phyloP scores from a whole-genome alignment of 2,888 invertebrate genomes.

The Pristionchus fissidentatus region DNA sequence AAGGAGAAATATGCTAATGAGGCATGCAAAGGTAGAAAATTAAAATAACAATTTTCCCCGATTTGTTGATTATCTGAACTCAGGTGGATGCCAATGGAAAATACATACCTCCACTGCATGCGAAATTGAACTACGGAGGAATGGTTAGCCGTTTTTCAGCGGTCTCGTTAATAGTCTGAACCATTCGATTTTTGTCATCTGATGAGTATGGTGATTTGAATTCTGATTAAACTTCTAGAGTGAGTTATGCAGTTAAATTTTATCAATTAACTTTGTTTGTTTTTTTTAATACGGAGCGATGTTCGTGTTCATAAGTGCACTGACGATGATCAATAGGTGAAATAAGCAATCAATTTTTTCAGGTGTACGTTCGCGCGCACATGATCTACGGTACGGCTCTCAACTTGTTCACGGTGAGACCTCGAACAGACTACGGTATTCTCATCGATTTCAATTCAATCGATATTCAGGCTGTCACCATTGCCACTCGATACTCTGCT shows the following conservation, averaged over 20 bases:
- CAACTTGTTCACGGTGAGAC: neutral
- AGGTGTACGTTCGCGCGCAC: neutral
- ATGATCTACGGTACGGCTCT: neutral
- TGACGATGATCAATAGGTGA: neutral
- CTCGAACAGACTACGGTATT: too few species aligned
- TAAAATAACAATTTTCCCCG: too few species aligned
- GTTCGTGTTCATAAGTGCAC: too few species aligned
- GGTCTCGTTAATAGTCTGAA: neutral
- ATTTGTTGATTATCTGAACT: neutral
- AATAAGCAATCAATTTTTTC: neutral
- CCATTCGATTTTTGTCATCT: too few species aligned
- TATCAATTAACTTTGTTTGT: too few species aligned
- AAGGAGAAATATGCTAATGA: slow-evolving; percentile 91
- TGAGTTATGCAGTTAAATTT: too few species aligned
- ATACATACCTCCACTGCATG: slow-evolving; percentile 86
- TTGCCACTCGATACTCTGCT: slow-evolving; percentile 91
- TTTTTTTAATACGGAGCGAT: too few species aligned
- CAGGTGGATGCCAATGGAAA: slow-evolving; percentile 82
- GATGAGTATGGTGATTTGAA: too few species aligned
- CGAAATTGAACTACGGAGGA: slow-evolving; percentile 89
- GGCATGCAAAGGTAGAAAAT: slow-evolving; percentile 86
- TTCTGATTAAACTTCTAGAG: too few species aligned
- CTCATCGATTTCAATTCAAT: neutral
- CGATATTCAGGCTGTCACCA: slow-evolving; percentile 88
- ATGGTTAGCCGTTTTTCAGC: slow-evolving; percentile 82